Evolutionary conservation across 2,797 vertebrate genomes (phyloP).

Genomic region (Sebastes vulpes): DNA sequence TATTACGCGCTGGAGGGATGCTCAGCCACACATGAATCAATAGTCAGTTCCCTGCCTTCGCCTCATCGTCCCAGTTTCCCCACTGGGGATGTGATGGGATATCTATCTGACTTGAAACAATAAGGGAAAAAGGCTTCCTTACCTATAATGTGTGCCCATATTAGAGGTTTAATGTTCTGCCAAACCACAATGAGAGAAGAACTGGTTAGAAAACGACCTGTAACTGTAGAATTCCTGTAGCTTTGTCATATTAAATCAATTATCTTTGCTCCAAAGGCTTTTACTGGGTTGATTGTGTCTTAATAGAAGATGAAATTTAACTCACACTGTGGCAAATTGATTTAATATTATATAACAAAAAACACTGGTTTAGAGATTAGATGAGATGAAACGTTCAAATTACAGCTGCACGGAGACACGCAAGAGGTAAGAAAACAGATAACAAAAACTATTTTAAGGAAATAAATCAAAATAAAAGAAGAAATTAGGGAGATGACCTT

Average conservation of each 20-base stretch:
- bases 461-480: neutral
- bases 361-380: neutral
- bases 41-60: conserved; percentile 2
- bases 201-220: neutral
- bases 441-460: neutral
- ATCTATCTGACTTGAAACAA: conserved; percentile 45
- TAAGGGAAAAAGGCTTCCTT: neutral
- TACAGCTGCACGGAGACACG: neutral
- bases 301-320: conserved; percentile 25
- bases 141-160: neutral
- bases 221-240: neutral
- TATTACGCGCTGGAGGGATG: neutral
- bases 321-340: conserved; percentile 31
- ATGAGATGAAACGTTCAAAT: neutral
- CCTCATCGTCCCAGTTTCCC: conserved; percentile 20
- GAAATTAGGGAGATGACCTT: neutral
- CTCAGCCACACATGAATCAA: conserved; percentile 7
- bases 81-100: conserved; percentile 45
- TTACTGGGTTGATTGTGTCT: conserved; percentile 17
- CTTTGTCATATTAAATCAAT: conserved; percentile 24
- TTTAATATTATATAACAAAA: conserved; percentile 2
- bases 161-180: neutral
- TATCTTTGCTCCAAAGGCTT: conserved; percentile 9
- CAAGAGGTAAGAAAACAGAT: neutral
- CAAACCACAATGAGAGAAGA: neutral